Percentiles rank a stretch among this genome's conserved stretches.
Conservation (phyloP, 2,797 vertebrate genomes). For the Acridotheres tristis region DNA sequence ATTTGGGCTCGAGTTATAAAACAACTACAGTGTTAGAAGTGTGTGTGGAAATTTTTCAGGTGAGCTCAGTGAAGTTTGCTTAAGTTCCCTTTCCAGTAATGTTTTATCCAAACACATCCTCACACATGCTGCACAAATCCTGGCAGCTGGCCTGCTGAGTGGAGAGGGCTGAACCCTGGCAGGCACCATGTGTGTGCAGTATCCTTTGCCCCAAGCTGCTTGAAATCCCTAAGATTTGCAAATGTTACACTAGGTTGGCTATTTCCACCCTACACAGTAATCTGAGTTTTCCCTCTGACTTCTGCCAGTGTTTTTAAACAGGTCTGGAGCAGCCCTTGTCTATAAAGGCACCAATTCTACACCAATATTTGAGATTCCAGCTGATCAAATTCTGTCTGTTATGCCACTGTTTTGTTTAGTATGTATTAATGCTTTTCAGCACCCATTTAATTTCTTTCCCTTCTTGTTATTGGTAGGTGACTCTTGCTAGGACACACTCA, state of each 20-base stretch:
- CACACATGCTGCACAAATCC: not conserved
- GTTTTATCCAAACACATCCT: constrained; percentile 2
- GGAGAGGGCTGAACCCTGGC: constrained; percentile 19
- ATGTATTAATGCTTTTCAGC: not conserved
- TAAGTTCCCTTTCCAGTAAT: not conserved
- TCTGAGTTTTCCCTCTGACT: not conserved
- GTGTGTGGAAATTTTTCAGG: not conserved
- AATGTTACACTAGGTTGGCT: not conserved
- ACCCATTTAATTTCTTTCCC: not conserved
- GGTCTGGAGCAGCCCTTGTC: not conserved
- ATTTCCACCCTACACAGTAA: not conserved
- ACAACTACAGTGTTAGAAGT: not conserved
- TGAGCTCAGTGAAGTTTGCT: not conserved
- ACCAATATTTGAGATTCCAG: constrained; percentile 6
- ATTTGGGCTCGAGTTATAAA: not conserved
- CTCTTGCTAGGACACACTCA: not conserved
- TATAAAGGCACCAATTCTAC: constrained; percentile 48
- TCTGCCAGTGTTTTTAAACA: constrained; percentile 46
- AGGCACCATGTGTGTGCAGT: not conserved
- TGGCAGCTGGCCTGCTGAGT: not conserved
- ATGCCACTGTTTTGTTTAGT: not conserved
- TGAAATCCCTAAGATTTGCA: constrained; percentile 18
- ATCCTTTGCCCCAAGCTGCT: constrained; percentile 11
- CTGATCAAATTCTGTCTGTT: not conserved
- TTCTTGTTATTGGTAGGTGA: not conserved